Evolutionary conservation across 2,113 vertebrate genomes (phyloP).

Genomic region (crab-eating macaque (Macaca fascicularis)): T2T-MFA8v1.1 NC_088395.1:90730001-90730500

Average conservation of each 20-base stretch:
- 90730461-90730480: no score
- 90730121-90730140: slow-evolving; percentile 13
- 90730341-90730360: background rate
- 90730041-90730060: background rate
- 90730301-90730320: background rate
- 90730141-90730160: slow-evolving; percentile 1
- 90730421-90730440: no score
- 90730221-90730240: background rate
- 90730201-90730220: background rate
- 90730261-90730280: background rate
- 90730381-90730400: background rate
- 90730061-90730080: background rate
- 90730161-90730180: background rate
- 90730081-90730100: background rate
- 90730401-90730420: background rate
- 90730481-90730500: no score
- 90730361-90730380: background rate
- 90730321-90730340: background rate
- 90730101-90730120: background rate
- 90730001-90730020: background rate
- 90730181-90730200: slow-evolving; percentile 25
- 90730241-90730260: background rate
- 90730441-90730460: no score
- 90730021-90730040: background rate
- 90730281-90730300: background rate